These are phyloP conservation scores for Bombycilla garrulus DNA, from an alignment of 2,113 vertebrate genomes.

Conservation along the genomic window DNA sequence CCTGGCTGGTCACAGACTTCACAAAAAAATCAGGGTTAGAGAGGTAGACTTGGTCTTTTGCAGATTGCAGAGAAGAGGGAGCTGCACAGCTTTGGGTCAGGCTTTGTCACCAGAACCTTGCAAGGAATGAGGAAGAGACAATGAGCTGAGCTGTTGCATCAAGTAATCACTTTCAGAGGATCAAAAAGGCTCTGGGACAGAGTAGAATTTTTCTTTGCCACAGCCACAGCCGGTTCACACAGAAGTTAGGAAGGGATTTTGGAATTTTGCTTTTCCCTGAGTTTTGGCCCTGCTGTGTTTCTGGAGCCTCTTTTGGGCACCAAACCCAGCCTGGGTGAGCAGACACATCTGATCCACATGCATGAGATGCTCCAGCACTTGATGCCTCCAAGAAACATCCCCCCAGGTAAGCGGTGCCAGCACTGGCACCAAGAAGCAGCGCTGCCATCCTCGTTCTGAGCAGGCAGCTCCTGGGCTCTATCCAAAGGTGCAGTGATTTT, in stretches of 20 bases:
- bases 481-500: neutral
- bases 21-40: neutral
- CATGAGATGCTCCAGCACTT: rapidly evolving
- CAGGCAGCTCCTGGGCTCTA: neutral
- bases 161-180: neutral
- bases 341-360: neutral
- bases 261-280: neutral
- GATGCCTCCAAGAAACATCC: neutral
- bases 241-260: neutral
- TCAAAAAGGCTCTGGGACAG: neutral
- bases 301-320: neutral
- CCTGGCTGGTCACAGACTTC: neutral
- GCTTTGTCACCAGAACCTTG: neutral
- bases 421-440: neutral
- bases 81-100: neutral
- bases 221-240: neutral
- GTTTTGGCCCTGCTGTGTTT: neutral
- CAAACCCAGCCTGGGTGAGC: neutral
- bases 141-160: neutral
- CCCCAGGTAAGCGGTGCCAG: neutral
- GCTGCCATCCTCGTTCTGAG: neutral
- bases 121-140: neutral
- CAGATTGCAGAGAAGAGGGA: neutral
- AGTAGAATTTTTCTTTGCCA: neutral
- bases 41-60: neutral